Conservation (phyloP, 2,888 invertebrate genomes). For the Orthonevra nobilis region DNA sequence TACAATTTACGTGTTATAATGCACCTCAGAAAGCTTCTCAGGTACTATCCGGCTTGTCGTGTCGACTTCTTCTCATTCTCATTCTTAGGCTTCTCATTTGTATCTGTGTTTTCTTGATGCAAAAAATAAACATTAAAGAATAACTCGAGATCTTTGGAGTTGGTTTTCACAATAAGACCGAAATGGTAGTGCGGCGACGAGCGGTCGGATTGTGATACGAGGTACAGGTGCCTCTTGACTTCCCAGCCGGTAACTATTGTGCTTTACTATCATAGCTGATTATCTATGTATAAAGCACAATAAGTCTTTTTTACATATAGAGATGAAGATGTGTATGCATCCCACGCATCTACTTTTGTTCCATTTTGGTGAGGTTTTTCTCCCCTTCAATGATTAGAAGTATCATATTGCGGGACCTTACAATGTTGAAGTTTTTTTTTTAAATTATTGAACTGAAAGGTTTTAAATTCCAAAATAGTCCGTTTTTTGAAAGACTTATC, state of each 20-base stretch:
- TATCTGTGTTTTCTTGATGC: constrained; percentile 19
- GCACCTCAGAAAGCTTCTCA: constrained; percentile 56
- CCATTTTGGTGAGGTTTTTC: too few species aligned
- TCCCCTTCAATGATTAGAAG: too few species aligned
- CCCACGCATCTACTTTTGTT: too few species aligned
- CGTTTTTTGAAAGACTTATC: too few species aligned
- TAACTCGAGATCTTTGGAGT: constrained; percentile 3
- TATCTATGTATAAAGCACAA: constrained; percentile 31
- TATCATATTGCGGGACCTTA: too few species aligned
- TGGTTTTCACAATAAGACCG: constrained; percentile 44
- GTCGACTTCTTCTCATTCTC: too few species aligned
- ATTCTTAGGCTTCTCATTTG: constrained; percentile 14
- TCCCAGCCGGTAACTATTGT: constrained; percentile 27
- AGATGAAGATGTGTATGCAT: too few species aligned
- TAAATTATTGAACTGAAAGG: too few species aligned
- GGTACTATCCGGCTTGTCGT: neutral
- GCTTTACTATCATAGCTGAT: constrained; percentile 29
- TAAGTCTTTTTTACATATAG: constrained; percentile 42
- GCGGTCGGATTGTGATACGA: constrained; percentile 9
- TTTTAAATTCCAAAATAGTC: too few species aligned
- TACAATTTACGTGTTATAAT: constrained; percentile 66
- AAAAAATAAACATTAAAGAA: neutral
- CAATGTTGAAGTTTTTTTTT: too few species aligned
- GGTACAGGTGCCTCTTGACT: constrained; percentile 50
- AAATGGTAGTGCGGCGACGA: constrained; percentile 6